phyloP scores from a whole-genome alignment of 1,140 invertebrate species.

The Zaprionus davidi region DNA sequence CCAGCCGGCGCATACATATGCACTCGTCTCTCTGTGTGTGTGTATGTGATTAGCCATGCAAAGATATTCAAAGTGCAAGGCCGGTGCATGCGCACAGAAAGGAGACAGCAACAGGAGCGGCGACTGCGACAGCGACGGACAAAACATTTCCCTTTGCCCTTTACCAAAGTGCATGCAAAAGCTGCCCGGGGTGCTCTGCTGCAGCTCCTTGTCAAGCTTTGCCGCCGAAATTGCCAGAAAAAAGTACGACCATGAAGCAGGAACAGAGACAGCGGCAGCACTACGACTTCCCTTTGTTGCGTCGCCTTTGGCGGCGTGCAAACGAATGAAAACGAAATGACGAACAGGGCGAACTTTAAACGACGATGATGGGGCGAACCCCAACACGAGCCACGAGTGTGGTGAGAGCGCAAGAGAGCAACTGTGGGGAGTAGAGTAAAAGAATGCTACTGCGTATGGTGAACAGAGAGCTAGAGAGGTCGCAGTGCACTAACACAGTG shows the following conservation, averaged over 20 bases:
- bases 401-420: background rate
- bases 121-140: constrained; percentile 34
- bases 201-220: constrained; percentile 31
- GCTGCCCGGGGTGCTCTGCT: constrained; percentile 30
- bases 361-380: constrained; percentile 21
- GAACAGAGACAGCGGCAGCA: background rate
- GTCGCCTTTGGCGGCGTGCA: constrained; percentile 21
- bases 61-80: constrained; percentile 53
- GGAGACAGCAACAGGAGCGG: constrained; percentile 65
- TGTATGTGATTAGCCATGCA: constrained; percentile 30
- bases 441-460: background rate
- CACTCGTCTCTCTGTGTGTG: background rate
- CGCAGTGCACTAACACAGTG: background rate
- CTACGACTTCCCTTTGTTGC: background rate
- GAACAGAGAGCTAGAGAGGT: too few relatives aligned
- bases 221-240: constrained; percentile 61
- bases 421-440: background rate
- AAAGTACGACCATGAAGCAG: constrained; percentile 38
- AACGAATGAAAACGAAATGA: constrained; percentile 73
- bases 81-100: constrained; percentile 74
- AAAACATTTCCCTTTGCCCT: constrained; percentile 70
- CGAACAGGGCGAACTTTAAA: constrained; percentile 37
- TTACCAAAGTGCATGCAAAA: constrained; percentile 51
- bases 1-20: constrained; percentile 29
- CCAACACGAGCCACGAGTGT: constrained; percentile 1